A percentile compares a stretch with the other conserved stretches of the same genome.
These are phyloP conservation scores for Drosophila vallismaia DNA, from an alignment of 2,888 invertebrate genomes.

Conservation along the genomic window DNA sequence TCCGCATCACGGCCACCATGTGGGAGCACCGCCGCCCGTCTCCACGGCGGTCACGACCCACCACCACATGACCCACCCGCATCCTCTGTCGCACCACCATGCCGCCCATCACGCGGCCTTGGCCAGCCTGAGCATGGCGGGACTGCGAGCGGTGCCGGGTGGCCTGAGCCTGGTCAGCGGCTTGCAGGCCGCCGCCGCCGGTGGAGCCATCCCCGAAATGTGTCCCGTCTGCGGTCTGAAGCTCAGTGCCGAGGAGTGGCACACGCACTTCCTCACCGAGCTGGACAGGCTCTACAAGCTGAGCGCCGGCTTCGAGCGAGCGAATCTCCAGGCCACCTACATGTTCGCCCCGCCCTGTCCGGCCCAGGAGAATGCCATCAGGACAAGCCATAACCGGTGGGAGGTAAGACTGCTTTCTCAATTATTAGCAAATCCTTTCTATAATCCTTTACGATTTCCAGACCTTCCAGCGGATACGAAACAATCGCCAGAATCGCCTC, in stretches of 20 bases:
- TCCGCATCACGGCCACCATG: constrained; percentile 65
- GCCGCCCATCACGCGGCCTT: constrained; percentile 75
- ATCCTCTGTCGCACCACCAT: constrained; percentile 73
- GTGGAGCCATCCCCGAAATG: constrained; percentile 81
- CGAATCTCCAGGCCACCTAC: constrained; percentile 83
- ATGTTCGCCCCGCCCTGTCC: constrained; percentile 83
- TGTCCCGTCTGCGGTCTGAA: constrained; percentile 90
- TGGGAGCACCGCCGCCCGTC: constrained; percentile 37
- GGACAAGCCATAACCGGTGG: constrained; percentile 86
- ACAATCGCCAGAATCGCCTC: constrained; percentile 88
- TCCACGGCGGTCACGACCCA: constrained; percentile 55
- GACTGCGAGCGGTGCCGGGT: constrained; percentile 69
- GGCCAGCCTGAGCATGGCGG: constrained; percentile 73
- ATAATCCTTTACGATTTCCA: constrained; percentile 23
- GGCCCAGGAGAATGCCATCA: constrained; percentile 83
- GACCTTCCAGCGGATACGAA: constrained; percentile 89
- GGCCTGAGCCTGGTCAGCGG: constrained; percentile 71
- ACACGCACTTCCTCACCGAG: constrained; percentile 88
- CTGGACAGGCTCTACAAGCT: constrained; percentile 88
- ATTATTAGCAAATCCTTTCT: background rate
- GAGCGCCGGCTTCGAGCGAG: constrained; percentile 84
- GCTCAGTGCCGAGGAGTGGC: constrained; percentile 87
- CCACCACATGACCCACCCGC: constrained; percentile 74
- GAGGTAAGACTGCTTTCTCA: constrained; percentile 84
- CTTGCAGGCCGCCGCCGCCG: constrained; percentile 65